Evolutionary conservation across 2,797 vertebrate species (phyloP).

Genomic region (Zalophus californianus): DNA sequence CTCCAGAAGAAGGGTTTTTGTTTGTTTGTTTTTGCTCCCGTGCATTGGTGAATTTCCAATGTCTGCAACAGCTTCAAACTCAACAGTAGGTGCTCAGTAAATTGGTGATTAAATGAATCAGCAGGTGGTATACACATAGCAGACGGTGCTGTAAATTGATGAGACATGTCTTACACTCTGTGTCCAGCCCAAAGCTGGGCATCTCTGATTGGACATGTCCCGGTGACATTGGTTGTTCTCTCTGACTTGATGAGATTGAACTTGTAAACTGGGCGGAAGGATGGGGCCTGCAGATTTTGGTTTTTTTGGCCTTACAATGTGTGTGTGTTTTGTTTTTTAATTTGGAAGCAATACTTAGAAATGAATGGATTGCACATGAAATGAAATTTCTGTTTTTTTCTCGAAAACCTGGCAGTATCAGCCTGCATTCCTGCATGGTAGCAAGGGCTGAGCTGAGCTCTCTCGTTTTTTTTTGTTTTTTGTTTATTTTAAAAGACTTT

Average conservation of each 20-base stretch:
- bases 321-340: background rate
- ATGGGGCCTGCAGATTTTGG: background rate
- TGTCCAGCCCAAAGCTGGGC: background rate
- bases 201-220: background rate
- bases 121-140: background rate
- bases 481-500: background rate
- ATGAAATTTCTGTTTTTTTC: background rate
- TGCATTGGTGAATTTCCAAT: background rate
- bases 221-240: background rate
- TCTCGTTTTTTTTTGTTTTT: background rate
- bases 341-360: conserved; percentile 44
- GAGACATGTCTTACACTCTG: background rate
- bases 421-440: background rate
- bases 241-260: background rate
- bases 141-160: background rate
- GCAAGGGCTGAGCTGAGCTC: background rate
- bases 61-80: background rate
- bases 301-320: background rate
- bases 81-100: background rate
- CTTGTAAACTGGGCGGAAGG: background rate
- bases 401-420: background rate
- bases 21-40: background rate
- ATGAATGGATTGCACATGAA: conserved; percentile 11
- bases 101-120: background rate
- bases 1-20: background rate